Conservation (phyloP, 35 echinoderm and acorn worm species). For the Amphiura filiformis region DNA sequence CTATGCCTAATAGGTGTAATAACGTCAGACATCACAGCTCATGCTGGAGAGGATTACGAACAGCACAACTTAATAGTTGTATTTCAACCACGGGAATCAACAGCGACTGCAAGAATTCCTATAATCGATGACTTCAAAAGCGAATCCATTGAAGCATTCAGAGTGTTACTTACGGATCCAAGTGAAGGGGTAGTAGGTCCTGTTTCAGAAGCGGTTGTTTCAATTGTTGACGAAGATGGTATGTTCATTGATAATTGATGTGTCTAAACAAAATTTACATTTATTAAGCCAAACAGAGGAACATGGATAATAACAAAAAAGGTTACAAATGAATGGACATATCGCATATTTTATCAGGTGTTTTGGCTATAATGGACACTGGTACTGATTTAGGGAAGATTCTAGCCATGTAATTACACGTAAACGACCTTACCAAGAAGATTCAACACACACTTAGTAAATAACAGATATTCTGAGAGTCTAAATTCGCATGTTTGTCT, state of each 20-base stretch:
- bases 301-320: too few species aligned
- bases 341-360: too few species aligned
- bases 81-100: not conserved
- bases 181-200: not conserved
- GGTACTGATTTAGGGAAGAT: too few species aligned
- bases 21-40: not conserved
- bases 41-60: not conserved
- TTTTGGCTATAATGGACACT: too few species aligned
- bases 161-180: not conserved
- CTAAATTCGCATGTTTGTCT: not conserved
- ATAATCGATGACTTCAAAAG: not conserved
- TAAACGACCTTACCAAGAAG: too few species aligned
- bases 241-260: not conserved
- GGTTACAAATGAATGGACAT: too few species aligned
- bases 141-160: not conserved
- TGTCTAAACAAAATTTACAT: too few species aligned
- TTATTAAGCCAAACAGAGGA: too few species aligned
- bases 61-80: not conserved
- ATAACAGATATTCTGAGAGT: too few species aligned
- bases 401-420: too few species aligned
- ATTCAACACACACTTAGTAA: too few species aligned
- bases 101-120: not conserved
- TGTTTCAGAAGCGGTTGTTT: not conserved
- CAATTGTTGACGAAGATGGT: not conserved
- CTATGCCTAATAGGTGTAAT: not conserved